These are phyloP conservation scores for Bombylius discolor DNA, from an alignment of 2,888 invertebrate genomes.

Conservation along the genomic window DNA sequence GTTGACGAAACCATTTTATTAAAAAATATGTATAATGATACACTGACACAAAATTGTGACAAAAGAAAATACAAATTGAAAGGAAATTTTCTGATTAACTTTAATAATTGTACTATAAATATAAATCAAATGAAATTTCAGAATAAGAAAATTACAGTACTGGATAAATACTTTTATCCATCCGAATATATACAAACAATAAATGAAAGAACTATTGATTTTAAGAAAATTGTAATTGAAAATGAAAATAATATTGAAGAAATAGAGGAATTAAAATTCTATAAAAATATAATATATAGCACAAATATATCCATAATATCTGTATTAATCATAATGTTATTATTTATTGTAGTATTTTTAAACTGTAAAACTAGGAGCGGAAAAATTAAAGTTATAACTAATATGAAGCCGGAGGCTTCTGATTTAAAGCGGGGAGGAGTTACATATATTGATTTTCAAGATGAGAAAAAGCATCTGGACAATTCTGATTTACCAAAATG, in stretches of 20 bases:
- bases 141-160: background rate
- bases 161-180: background rate
- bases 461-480: too few relatives aligned
- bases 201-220: too few relatives aligned
- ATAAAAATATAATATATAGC: background rate
- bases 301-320: background rate
- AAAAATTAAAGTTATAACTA: background rate
- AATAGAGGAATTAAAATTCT: background rate
- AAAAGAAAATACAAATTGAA: background rate
- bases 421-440: background rate
- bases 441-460: background rate
- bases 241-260: background rate
- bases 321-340: background rate
- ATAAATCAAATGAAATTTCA: background rate
- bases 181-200: background rate
- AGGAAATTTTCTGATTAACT: background rate
- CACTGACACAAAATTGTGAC: background rate
- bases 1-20: conserved; percentile 4
- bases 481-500: too few relatives aligned
- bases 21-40: conserved; percentile 1
- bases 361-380: background rate
- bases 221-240: too few relatives aligned
- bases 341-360: background rate
- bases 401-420: background rate
- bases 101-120: background rate